Conservation (phyloP, 2,888 invertebrate genomes). For the Harpagoxenus sublaevis region DNA sequence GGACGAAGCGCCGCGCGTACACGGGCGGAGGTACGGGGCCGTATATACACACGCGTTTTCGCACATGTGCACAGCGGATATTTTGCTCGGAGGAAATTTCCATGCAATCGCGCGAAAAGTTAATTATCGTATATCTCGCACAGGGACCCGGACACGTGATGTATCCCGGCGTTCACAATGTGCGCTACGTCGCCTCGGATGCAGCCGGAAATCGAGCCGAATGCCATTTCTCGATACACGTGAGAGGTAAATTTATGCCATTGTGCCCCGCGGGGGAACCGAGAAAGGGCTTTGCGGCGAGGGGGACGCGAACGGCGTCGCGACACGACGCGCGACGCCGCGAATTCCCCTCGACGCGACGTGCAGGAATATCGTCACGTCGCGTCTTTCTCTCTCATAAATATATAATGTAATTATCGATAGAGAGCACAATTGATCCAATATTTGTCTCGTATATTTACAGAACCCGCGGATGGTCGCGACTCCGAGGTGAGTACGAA, state of each 20-base stretch:
- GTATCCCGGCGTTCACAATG: constrained; percentile 88
- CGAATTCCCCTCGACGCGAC: not conserved
- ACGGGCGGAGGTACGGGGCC: not conserved
- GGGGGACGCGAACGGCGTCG: constrained; percentile 19
- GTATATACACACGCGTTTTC: not conserved
- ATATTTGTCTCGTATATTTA: constrained; percentile 65
- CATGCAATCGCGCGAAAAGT: constrained; percentile 61
- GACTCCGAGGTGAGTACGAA: constrained; percentile 80
- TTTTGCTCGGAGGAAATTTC: constrained; percentile 60
- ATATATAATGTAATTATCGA: not conserved
- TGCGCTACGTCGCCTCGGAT: constrained; percentile 90
- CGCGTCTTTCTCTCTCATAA: not conserved
- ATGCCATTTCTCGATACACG: constrained; percentile 89
- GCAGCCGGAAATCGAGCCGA: constrained; percentile 89
- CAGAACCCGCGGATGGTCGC: constrained; percentile 76
- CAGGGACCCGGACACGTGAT: constrained; percentile 89
- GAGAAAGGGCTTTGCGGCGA: not conserved
- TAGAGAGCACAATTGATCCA: constrained; percentile 58
- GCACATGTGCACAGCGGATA: constrained; percentile 5
- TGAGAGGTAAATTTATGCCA: constrained; percentile 87
- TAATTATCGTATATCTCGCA: constrained; percentile 60
- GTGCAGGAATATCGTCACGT: not conserved
- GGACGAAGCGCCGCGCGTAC: not conserved
- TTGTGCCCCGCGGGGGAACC: constrained; percentile 59
- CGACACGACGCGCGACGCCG: not conserved